Base-by-base conservation (phyloP, 35 echinoderm and acorn worm species). In the Heliocidaris erythrogramma region DNA sequence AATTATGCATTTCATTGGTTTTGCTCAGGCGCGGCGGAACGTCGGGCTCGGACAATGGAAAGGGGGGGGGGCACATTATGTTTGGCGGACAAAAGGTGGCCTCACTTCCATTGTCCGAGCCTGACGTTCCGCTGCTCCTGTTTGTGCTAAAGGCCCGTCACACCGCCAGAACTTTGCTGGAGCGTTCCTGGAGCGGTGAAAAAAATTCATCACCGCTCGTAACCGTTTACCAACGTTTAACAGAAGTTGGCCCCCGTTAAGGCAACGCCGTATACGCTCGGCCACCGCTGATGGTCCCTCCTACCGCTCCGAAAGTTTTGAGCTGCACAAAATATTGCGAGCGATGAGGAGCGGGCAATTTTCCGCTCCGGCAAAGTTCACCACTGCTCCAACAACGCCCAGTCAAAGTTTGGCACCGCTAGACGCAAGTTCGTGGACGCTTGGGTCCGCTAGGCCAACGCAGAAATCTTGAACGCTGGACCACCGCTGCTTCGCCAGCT, bases 191-290 rank as follows among this genome's bases (percentile, higher is more conserved):
- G 52, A 65, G 85, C 47, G 27, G 47, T 85, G 42, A 30, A 94
- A 88, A 88, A 88, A 88, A 7, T 32, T 88, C 86, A 88, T 35
- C 47, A 88, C 29, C 31, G 86, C 86, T 88, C 86, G 86, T 88
- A 32, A 88, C 86, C 86, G 86, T 88, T 88, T 30, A 88, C 86
- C 86, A 32, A n/a, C 30, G 86, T 88, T 88, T 88, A 35, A 88
- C 86, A 88, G 86, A 88, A 88, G 86, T 88, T 88, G 86, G 86
- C 86, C 86, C 47, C 86, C 86, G 86, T 88, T 88, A 88, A 88
- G 86, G 86, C 86, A 88, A 88, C 86, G 86, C 86, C 86, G 86
- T 88, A 88, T 88, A 88, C 86, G 86, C 85, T 86, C 85, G 85
- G n/a, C 85, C 85, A 86, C 5, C 85, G 85, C 85, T 5, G 5